A percentile compares a stretch with the other conserved stretches of the same genome.
Conservation (phyloP, 2,113 vertebrate genomes). For the Muscicapa adusta region DNA sequence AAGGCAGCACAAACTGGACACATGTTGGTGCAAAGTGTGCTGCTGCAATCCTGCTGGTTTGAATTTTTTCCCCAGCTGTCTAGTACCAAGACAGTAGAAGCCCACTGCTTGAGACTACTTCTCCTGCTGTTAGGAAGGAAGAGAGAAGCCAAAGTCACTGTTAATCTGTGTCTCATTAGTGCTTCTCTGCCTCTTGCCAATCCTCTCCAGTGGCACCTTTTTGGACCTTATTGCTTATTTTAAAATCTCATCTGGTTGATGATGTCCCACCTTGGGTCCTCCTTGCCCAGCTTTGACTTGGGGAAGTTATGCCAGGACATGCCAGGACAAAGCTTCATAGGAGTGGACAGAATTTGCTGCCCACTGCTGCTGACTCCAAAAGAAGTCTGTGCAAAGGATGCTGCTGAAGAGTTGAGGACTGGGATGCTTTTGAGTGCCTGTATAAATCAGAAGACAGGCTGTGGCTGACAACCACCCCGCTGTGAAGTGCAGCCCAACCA, state of each 20-base stretch:
- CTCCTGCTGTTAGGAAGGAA: neutral
- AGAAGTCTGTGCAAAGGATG: neutral
- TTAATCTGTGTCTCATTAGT: neutral
- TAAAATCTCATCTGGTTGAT: neutral
- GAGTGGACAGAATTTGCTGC: neutral
- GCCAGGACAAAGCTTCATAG: neutral
- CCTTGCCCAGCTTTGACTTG: neutral
- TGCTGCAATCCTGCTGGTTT: neutral
- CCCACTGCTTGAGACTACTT: neutral
- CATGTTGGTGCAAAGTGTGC: neutral
- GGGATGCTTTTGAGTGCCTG: neutral
- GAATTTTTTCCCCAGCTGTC: fast-evolving
- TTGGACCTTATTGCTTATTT: neutral
- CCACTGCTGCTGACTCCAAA: neutral
- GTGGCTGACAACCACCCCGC: neutral
- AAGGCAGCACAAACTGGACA: neutral
- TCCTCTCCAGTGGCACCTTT: neutral
- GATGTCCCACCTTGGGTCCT: neutral
- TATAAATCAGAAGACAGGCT: neutral
- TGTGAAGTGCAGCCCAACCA: neutral
- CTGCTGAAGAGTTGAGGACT: neutral
- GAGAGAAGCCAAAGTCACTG: neutral
- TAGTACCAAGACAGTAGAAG: neutral
- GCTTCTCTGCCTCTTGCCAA: neutral
- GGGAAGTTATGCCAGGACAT: neutral